phyloP scores from a whole-genome alignment of 2,888 invertebrate species.

The Ptychoptera albimana region DNA sequence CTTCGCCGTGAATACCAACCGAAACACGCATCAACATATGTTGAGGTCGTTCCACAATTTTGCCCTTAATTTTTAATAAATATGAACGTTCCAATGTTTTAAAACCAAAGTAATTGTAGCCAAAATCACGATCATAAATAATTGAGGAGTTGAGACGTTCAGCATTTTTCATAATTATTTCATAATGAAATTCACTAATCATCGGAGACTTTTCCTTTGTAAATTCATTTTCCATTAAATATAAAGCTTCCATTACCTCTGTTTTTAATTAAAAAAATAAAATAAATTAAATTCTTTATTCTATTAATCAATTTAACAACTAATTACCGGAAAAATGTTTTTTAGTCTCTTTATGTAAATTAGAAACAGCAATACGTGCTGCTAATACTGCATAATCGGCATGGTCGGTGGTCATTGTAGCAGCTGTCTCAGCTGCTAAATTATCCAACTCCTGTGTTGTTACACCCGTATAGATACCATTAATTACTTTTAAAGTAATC shows the following conservation, averaged over 20 bases:
- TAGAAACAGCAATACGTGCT: slow-evolving; percentile 87
- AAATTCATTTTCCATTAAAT: slow-evolving; percentile 55
- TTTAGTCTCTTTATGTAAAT: slow-evolving; percentile 95
- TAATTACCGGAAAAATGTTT: slow-evolving; percentile 72
- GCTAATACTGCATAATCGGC: slow-evolving; percentile 89
- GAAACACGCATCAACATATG: slow-evolving; percentile 98
- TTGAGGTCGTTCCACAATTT: slow-evolving; percentile 92
- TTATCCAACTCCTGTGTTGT: slow-evolving; percentile 95
- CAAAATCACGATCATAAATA: slow-evolving; percentile 92
- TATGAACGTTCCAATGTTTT: slow-evolving; percentile 95
- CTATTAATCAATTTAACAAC: not conserved
- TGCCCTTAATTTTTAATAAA: slow-evolving; percentile 75
- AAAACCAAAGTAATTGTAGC: slow-evolving; percentile 98
- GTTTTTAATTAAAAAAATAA: slow-evolving; percentile 11
- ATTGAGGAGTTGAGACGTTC: slow-evolving; percentile 86
- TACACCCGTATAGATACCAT: slow-evolving; percentile 88
- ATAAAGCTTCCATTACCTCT: slow-evolving; percentile 84
- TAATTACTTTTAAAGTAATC: slow-evolving; percentile 77
- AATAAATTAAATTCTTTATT: not conserved
- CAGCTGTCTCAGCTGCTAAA: slow-evolving; percentile 96
- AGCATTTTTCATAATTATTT: slow-evolving; percentile 73
- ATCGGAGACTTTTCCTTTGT: slow-evolving; percentile 62
- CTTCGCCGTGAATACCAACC: slow-evolving; percentile 89
- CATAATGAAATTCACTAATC: slow-evolving; percentile 70
- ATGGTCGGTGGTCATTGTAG: slow-evolving; percentile 92